phyloP scores from a whole-genome alignment of 2,113 vertebrate genomes.

The Clarias macrocephalus region DNA sequence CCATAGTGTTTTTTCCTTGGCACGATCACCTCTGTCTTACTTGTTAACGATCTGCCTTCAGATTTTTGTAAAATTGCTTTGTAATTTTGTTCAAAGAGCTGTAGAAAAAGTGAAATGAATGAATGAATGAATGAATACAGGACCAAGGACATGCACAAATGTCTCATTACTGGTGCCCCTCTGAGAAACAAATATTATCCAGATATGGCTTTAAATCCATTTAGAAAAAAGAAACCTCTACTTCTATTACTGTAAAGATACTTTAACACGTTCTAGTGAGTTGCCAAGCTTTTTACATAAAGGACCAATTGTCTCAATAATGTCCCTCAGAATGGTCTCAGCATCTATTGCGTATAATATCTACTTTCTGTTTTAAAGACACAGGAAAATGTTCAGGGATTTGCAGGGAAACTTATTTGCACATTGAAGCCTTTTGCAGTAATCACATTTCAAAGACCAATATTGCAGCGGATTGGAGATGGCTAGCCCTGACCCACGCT shows the following conservation, averaged over 20 bases:
- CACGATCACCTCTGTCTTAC: background rate
- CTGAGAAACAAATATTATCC: background rate
- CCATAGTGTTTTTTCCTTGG: background rate
- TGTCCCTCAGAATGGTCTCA: background rate
- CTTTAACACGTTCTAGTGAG: background rate
- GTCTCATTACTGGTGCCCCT: background rate
- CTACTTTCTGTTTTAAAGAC: background rate
- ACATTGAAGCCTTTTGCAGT: background rate
- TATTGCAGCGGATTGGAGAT: background rate
- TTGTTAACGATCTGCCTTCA: background rate
- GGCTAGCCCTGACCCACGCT: background rate
- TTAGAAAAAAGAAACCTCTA: background rate
- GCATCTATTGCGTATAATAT: background rate
- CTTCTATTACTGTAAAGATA: background rate
- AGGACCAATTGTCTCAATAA: background rate
- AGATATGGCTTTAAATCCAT: background rate
- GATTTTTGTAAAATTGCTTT: background rate
- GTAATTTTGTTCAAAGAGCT: background rate
- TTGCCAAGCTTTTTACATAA: background rate
- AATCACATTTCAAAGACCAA: background rate
- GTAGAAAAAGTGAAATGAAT: background rate
- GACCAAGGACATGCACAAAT: background rate
- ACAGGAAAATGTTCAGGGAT: background rate
- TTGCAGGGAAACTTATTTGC: background rate
- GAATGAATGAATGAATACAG: background rate